A percentile compares a stretch with the other conserved stretches of the same genome.
phyloP scores from a whole-genome alignment of 2,888 invertebrate genomes.

The Abscondita cerata region DNA sequence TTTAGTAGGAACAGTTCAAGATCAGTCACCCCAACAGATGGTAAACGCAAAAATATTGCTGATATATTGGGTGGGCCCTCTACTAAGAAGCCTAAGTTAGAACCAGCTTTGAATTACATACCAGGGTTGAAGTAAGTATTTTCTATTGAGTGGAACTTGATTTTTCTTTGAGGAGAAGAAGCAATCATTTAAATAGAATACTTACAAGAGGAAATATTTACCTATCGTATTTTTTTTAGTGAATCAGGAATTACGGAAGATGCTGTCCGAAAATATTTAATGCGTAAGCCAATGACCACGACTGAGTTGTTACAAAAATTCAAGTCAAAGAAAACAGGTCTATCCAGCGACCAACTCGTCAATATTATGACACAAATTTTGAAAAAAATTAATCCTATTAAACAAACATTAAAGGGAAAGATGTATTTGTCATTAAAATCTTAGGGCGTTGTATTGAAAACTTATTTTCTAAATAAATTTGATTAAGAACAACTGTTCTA shows the following conservation, averaged over 20 bases:
- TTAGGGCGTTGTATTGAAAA: slow-evolving; percentile 41
- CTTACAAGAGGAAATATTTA: too few relatives aligned
- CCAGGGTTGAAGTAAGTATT: slow-evolving; percentile 59
- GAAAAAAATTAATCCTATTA: slow-evolving; percentile 94
- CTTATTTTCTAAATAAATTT: too few relatives aligned
- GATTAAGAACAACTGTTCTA: too few relatives aligned
- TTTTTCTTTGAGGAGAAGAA: too few relatives aligned
- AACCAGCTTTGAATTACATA: slow-evolving; percentile 59
- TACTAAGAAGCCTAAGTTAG: slow-evolving; percentile 64
- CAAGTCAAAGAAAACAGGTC: slow-evolving; percentile 90
- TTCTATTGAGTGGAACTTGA: too few relatives aligned
- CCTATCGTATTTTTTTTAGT: slow-evolving; percentile 64
- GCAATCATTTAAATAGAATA: too few relatives aligned
- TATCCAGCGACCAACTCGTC: slow-evolving; percentile 89
- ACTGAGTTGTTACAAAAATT: slow-evolving; percentile 95
- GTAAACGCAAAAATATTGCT: slow-evolving; percentile 56
- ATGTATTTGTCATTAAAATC: slow-evolving; percentile 92
- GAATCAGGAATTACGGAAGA: slow-evolving; percentile 94
- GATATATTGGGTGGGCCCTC: slow-evolving; percentile 60
- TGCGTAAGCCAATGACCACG: slow-evolving; percentile 97
- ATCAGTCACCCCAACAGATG: slow-evolving; percentile 61
- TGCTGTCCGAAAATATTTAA: slow-evolving; percentile 91
- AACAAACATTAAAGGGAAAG: slow-evolving; percentile 90
- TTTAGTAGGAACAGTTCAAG: slow-evolving; percentile 64
- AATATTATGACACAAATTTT: slow-evolving; percentile 94